Evolutionary conservation across 2,113 vertebrate species (phyloP), one percentile per base, ranked within the genome.

Genomic region (Hemichromis elongatus): DNA sequence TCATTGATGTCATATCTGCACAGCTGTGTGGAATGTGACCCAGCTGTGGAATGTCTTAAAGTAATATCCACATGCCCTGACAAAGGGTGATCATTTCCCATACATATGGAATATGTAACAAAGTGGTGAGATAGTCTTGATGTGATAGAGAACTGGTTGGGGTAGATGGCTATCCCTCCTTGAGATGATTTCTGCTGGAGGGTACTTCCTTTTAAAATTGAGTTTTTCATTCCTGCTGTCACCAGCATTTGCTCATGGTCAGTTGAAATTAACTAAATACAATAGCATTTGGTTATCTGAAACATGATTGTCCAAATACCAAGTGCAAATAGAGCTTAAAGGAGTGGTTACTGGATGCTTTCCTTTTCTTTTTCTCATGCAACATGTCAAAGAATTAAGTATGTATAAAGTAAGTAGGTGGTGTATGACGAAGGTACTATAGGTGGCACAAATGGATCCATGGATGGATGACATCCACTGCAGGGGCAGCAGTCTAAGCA

Each of bases 331-430:
- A 16, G 18, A 33, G 30, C 57, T 19, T n/a, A 61, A 61, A 61
- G 30, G 28, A n/a, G 19, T 0, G 2, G 57, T 61, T 35, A 33
- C 16, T 61, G 57, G 57, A 19, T 61, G 16, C 57, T 18, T 19
- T 11, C 19, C 6, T 61, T 3, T 0, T 18, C 16, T 61, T 61
- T 61, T 35, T 35, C 30, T 61, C 28, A 35, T 61, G 57, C 18
- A 63, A 63, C 10, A 63, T 63, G 18, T 63, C 30, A n/a, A n/a
- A 63, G 59, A 63, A 35, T 63, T n/a, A 63, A 6, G 0, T 35
- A 35, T 63, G 30, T 63, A 35, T 63, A 30, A 63, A 63, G 18
- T 63, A 63, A 63, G 10, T 30, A 63, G 59, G 35, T 63, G 59
- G 30, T 63, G 59, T 63, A 35, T 61, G 59, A 63, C 6, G 1